Percentiles rank a stretch among this genome's conserved stretches.
Evolutionary conservation across 2,888 invertebrate species (phyloP).

Genomic region (Chloromyia formosa): DNA sequence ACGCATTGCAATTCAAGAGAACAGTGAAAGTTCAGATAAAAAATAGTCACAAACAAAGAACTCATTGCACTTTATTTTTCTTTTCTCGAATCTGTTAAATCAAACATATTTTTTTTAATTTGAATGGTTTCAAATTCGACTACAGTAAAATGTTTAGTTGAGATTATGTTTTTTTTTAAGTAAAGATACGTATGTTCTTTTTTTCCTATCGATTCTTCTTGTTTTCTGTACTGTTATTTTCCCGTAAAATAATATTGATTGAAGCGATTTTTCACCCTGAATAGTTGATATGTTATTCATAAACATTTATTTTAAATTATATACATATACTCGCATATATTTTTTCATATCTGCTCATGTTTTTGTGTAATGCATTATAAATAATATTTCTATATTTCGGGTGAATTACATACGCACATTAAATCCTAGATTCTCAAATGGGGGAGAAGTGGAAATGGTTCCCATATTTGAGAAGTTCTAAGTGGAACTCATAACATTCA

Average conservation of each 20-base stretch:
- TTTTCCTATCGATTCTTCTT: too few species aligned
- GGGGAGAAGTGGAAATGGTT: neutral
- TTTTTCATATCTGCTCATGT: neutral
- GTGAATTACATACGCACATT: neutral
- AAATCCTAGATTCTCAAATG: neutral
- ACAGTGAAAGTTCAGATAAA: neutral
- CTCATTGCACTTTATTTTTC: conserved; percentile 11
- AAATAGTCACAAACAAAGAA: conserved; percentile 1
- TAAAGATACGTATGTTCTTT: too few species aligned
- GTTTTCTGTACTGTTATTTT: neutral
- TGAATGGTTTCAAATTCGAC: neutral
- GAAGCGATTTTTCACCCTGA: neutral
- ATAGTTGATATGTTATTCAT: neutral
- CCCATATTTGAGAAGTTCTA: neutral
- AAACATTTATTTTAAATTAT: neutral
- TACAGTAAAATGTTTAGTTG: neutral
- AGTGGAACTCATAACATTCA: neutral
- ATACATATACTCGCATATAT: neutral
- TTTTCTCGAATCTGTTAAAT: neutral
- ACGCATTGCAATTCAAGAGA: neutral
- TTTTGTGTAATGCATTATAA: neutral
- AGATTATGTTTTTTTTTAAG: neutral
- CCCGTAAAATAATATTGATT: neutral
- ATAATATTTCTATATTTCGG: neutral
- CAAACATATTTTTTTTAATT: neutral